These are phyloP conservation scores for Dolomedes plantarius DNA, from an alignment of 2,888 invertebrate genomes.

Conservation along the genomic window DNA sequence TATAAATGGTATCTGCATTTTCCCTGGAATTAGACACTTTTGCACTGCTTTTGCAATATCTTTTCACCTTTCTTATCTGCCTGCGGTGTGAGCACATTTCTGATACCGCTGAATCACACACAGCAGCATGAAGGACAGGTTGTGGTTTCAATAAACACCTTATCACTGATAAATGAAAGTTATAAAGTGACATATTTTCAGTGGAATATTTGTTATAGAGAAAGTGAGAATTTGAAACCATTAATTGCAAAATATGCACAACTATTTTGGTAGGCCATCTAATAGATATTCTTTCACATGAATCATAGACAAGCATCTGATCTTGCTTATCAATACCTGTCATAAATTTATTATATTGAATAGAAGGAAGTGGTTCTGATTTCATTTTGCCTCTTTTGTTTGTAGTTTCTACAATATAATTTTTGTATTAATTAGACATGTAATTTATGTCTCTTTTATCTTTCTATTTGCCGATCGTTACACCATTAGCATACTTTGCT, in stretches of 20 bases:
- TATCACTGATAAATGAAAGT: not conserved
- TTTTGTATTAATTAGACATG: constrained; percentile 41
- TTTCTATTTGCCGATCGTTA: constrained; percentile 24
- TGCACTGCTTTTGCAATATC: too few relatives aligned
- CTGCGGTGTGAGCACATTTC: too few relatives aligned
- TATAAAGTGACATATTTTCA: not conserved
- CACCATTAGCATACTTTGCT: too few relatives aligned
- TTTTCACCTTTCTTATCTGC: too few relatives aligned
- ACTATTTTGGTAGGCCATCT: constrained; percentile 30
- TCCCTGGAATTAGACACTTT: too few relatives aligned
- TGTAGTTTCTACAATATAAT: constrained; percentile 18
- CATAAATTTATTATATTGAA: constrained; percentile 43
- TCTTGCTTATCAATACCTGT: constrained; percentile 37
- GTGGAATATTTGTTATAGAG: constrained; percentile 14
- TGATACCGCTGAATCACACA: too few relatives aligned
- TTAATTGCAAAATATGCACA: constrained; percentile 35
- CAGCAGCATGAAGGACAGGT: too few relatives aligned
- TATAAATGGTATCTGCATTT: constrained; percentile 7
- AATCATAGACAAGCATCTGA: constrained; percentile 49
- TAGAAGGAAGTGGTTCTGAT: constrained; percentile 23
- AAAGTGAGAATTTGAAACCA: constrained; percentile 24
- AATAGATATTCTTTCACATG: constrained; percentile 45
- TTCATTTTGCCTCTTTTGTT: constrained; percentile 2
- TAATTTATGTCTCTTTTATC: constrained; percentile 28
- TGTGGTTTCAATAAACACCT: too few relatives aligned